A percentile compares a stretch with the other conserved stretches of the same genome.
These are phyloP conservation scores for Spodoptera litura DNA, from an alignment of 1,140 invertebrate species.

Conservation along the genomic window DNA sequence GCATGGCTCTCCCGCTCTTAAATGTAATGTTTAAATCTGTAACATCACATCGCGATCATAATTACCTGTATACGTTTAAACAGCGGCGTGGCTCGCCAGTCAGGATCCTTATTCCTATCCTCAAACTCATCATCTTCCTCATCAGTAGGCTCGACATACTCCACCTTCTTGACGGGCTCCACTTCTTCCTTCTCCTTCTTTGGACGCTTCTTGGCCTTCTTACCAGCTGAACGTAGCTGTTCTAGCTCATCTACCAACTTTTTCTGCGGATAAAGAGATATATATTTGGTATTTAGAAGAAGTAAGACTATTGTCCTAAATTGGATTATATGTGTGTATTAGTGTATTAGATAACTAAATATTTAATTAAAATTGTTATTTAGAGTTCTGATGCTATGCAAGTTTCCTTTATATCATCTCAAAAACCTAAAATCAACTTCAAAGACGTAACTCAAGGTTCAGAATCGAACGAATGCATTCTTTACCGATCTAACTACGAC, in stretches of 20 bases:
- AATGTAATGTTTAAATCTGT: no score
- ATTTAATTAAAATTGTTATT: no score
- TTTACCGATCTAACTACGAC: constrained; percentile 43
- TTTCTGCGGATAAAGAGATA: constrained; percentile 70
- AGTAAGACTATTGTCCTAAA: no score
- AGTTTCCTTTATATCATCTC: no score
- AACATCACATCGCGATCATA: neutral
- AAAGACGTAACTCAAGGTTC: neutral
- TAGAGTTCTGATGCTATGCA: no score
- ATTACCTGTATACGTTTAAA: constrained; percentile 80
- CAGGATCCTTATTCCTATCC: constrained; percentile 88
- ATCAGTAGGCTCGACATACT: constrained; percentile 69
- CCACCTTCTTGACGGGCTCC: constrained; percentile 62
- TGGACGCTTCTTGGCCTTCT: constrained; percentile 66
- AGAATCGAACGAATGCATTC: neutral
- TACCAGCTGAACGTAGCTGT: constrained; percentile 73
- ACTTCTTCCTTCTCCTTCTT: constrained; percentile 59
- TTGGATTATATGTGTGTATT: no score
- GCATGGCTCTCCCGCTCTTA: no score
- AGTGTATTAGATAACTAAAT: no score
- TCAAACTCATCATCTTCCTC: constrained; percentile 79
- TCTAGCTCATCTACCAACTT: constrained; percentile 81
- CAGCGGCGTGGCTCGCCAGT: constrained; percentile 89
- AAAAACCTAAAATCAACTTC: no score
- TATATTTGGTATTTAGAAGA: neutral